Percentiles rank a stretch among this genome's conserved stretches.
Conservation (phyloP, 2,113 vertebrate species). For the Probosciger aterrimus region DNA sequence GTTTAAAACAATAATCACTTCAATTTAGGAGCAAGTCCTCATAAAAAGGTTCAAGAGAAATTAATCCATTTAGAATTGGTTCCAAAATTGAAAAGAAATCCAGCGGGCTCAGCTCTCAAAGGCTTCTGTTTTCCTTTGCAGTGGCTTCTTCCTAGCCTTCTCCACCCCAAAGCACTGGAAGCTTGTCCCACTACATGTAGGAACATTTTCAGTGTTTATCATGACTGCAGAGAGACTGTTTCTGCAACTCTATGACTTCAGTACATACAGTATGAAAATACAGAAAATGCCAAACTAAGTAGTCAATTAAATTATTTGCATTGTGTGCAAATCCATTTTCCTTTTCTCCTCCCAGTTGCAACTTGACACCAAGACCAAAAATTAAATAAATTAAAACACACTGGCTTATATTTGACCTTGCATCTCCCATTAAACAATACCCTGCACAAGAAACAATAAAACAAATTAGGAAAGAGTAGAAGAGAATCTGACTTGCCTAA, state of each 20-base stretch:
- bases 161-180: neutral
- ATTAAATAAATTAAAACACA: neutral
- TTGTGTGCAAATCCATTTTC: neutral
- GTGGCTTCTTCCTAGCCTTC: neutral
- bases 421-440: neutral
- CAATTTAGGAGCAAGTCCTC: constrained; percentile 34
- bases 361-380: neutral
- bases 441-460: neutral
- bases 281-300: neutral
- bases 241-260: neutral
- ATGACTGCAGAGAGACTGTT: neutral
- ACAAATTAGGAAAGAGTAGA: neutral
- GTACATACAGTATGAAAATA: neutral
- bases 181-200: neutral
- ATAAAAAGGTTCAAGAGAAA: constrained; percentile 40
- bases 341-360: neutral
- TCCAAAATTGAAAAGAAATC: constrained; percentile 18
- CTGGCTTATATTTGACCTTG: neutral
- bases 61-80: constrained; percentile 34
- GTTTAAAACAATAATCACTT: constrained; percentile 51
- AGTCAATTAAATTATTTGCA: neutral
- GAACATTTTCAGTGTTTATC: neutral
- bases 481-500: neutral
- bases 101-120: neutral
- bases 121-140: neutral